phyloP scores from a whole-genome alignment of 2,888 invertebrate species.

The Ephialtes manifestator region DNA sequence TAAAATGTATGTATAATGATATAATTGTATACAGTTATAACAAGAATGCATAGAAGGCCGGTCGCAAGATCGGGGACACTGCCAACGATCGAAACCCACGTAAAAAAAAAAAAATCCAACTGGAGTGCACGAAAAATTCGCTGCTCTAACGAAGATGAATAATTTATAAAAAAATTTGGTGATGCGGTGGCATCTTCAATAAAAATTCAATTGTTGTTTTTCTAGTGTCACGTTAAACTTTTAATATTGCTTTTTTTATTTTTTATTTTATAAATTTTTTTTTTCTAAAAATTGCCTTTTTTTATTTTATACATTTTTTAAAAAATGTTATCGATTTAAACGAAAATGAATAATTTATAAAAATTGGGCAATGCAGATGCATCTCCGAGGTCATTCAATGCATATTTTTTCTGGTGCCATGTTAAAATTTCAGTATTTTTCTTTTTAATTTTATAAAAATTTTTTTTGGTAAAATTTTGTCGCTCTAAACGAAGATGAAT shows the following conservation, averaged over 20 bases:
- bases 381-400: too few relatives aligned
- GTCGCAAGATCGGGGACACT: constrained; percentile 26
- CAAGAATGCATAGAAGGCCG: constrained; percentile 48
- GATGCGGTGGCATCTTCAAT: constrained; percentile 33
- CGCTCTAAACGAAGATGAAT: too few relatives aligned
- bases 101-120: constrained; percentile 17
- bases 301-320: too few relatives aligned
- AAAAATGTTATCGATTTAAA: too few relatives aligned
- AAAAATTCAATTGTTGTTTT: constrained; percentile 14
- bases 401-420: too few relatives aligned
- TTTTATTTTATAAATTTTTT: neutral
- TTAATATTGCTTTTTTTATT: constrained; percentile 19
- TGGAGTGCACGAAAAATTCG: constrained; percentile 58
- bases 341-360: too few relatives aligned
- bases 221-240: constrained; percentile 3
- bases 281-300: too few relatives aligned
- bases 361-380: too few relatives aligned
- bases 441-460: too few relatives aligned
- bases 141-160: constrained; percentile 18
- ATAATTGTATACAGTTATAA: constrained; percentile 29
- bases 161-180: neutral
- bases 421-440: too few relatives aligned
- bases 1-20: constrained; percentile 3
- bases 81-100: constrained; percentile 59
- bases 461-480: neutral